Evolutionary conservation across 2,113 vertebrate species (phyloP).

Genomic region (Uria lomvia): DNA sequence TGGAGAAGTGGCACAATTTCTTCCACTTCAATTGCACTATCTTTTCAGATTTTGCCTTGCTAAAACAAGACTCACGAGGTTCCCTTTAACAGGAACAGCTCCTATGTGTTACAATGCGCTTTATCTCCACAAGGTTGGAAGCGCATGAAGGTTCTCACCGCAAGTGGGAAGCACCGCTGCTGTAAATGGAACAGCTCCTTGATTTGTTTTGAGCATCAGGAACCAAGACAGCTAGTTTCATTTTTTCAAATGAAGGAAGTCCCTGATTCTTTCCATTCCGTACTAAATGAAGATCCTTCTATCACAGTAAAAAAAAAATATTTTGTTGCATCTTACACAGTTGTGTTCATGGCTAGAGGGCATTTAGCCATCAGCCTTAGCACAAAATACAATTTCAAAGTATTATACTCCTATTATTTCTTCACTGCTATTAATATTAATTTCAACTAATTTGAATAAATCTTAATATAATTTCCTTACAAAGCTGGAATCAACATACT

Average conservation of each 20-base stretch:
- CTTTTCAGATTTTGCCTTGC: not conserved
- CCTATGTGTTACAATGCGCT: not conserved
- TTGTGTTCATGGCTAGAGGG: not conserved
- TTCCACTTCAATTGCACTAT: not conserved
- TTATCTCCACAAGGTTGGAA: not conserved
- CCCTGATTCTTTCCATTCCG: not conserved
- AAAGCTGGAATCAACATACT: constrained; percentile 21
- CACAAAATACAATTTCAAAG: not conserved
- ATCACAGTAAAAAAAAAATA: not conserved
- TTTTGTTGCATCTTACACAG: not conserved
- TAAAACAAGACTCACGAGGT: not conserved
- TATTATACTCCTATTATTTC: not conserved
- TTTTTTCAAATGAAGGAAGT: not conserved
- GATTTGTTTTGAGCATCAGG: not conserved
- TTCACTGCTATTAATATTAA: not conserved
- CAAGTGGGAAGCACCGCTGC: not conserved
- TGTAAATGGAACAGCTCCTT: not conserved
- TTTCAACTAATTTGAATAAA: constrained; percentile 39
- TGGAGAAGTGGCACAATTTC: not conserved
- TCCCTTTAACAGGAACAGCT: not conserved
- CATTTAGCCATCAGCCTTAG: not conserved
- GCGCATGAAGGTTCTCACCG: not conserved
- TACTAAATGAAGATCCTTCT: not conserved
- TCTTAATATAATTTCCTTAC: constrained; percentile 24
- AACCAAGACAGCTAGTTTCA: not conserved